phyloP scores from a whole-genome alignment of 2,888 invertebrate genomes.

The Scaptomyza reducta region DNA sequence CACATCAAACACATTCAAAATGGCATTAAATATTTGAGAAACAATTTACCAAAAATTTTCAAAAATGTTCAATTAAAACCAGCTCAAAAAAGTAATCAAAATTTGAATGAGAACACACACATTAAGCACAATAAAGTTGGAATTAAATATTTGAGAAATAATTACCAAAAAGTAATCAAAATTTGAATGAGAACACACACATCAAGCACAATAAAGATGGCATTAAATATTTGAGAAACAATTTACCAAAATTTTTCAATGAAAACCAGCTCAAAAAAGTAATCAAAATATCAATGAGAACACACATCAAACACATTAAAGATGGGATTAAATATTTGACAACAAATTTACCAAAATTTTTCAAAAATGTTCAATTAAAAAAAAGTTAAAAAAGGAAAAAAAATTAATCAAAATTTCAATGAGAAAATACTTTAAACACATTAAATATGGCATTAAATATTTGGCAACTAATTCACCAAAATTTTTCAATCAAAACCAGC shows the following conservation, averaged over 20 bases:
- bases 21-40: too few species aligned
- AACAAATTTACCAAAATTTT: too few species aligned
- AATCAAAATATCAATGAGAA: conserved; percentile 24
- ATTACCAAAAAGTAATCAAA: background rate
- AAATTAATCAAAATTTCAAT: conserved; percentile 14
- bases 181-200: conserved; percentile 22
- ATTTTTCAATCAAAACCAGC: too few species aligned
- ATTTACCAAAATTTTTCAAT: background rate
- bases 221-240: too few species aligned
- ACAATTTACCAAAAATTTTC: too few species aligned
- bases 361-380: too few species aligned
- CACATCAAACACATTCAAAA: conserved; percentile 23
- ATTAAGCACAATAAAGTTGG: background rate
- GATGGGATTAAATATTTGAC: too few species aligned
- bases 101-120: conserved; percentile 22
- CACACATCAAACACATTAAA: conserved; percentile 20
- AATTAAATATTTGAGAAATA: too few species aligned
- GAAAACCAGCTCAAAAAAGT: too few species aligned
- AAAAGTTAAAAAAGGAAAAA: too few species aligned
- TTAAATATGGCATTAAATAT: background rate
- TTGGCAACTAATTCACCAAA: too few species aligned
- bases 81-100: background rate
- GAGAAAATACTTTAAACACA: conserved; percentile 8
- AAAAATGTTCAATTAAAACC: too few species aligned
- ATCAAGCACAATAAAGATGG: background rate